Base-by-base conservation (phyloP, 2,888 invertebrate genomes). In the Amiota minor region DNA sequence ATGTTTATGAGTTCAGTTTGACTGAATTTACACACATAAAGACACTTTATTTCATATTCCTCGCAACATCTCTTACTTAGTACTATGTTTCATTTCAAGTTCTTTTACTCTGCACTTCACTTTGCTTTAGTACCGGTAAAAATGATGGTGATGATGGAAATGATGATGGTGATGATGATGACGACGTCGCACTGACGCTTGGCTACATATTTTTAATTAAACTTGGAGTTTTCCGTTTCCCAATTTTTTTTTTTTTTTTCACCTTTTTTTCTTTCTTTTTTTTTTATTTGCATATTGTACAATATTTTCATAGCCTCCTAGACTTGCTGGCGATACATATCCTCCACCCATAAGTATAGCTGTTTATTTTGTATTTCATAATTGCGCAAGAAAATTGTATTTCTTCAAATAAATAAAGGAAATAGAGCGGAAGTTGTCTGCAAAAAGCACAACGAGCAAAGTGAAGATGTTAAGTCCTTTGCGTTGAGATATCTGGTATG, bases 371-470 rank as follows among this genome's bases (percentile, higher is more conserved):
- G 72, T 75, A 67, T 72, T 35, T 74, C 77, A 80, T 84, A 83
- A 82, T 82, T 83, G 80, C 77, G 81, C 74, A 68, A 75, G 74
- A 77, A 76, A 74, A 75, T 77, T 76, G 59, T 61, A 53, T 61
- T 73, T 74, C 74, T 78, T 59, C 73, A 76, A 78, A 77, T 78
- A 76, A 83, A 81, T 76, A 76, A 71, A 71, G 61, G 56, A 61
- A 71, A 70, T 70, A 46, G 70, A 56, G 62, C 71, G 71, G 71
- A 71, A 71, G 64, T 50, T 55, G 47, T 49, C 23, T 16, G 61
- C 16, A 71, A 55, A 71, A 61, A 61, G 61, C 49, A 49, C 70
- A 45, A 56, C 46, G 56, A 56, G 6, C 35, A 35, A 35, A 35
- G 4, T 35, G 35, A 35, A 35, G 35, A 35, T 35, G 35, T 35